phyloP scores from a whole-genome alignment of 2,888 invertebrate genomes.

The Alloscopus bannaensis region DNA sequence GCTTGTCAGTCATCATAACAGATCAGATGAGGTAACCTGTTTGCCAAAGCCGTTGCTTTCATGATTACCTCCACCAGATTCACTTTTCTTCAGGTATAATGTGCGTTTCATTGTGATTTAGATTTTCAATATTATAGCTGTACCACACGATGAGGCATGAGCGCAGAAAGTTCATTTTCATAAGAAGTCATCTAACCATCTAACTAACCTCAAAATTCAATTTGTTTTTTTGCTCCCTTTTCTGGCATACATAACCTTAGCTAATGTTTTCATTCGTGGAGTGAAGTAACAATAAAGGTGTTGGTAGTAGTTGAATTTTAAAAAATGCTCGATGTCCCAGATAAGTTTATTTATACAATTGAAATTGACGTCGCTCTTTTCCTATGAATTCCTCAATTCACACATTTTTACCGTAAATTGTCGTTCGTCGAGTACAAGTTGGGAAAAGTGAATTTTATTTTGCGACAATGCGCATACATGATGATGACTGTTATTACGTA shows the following conservation, averaged over 20 bases:
- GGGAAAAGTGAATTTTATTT: slow-evolving; percentile 34
- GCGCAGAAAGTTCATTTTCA: no score
- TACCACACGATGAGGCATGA: no score
- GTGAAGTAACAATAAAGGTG: background rate
- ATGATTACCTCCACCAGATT: slow-evolving; percentile 25
- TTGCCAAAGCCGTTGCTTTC: slow-evolving; percentile 1
- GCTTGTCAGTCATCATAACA: no score
- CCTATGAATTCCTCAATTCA: no score
- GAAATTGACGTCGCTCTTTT: background rate
- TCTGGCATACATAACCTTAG: slow-evolving; percentile 47
- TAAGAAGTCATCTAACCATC: no score
- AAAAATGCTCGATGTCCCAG: slow-evolving; percentile 36
- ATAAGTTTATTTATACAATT: slow-evolving; percentile 41
- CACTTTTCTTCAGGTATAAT: slow-evolving; percentile 53
- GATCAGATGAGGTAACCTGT: slow-evolving; percentile 43
- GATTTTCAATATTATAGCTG: no score
- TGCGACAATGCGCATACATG: no score
- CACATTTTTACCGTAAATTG: slow-evolving; percentile 13
- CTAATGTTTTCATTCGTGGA: slow-evolving; percentile 36
- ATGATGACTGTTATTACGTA: slow-evolving; percentile 48
- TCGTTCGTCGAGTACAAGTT: slow-evolving; percentile 13
- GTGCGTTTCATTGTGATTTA: no score
- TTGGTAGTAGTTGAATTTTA: background rate
- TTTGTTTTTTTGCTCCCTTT: slow-evolving; percentile 32
- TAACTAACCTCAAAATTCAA: slow-evolving; percentile 46